phyloP scores from a whole-genome alignment of 2,888 invertebrate species.

The Acanthococcus lagerstroemiae region DNA sequence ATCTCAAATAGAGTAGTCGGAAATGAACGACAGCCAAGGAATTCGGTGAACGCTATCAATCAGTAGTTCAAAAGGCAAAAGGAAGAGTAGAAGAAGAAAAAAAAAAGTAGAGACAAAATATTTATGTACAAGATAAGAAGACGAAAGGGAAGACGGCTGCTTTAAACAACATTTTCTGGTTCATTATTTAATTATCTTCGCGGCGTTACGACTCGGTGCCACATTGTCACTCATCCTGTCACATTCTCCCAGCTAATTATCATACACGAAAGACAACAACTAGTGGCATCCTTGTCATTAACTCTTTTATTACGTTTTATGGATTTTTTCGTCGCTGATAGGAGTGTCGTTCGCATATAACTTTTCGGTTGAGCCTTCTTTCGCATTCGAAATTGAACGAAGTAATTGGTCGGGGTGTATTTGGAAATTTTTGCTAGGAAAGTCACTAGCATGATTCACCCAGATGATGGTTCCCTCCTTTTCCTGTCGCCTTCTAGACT shows the following conservation, averaged over 20 bases:
- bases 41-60: not conserved
- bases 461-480: too few relatives aligned
- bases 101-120: not conserved
- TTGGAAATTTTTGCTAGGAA: too few relatives aligned
- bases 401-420: too few relatives aligned
- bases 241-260: conserved; percentile 22
- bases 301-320: conserved; percentile 24
- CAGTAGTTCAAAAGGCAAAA: not conserved
- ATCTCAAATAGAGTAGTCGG: not conserved
- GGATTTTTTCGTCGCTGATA: conserved; percentile 15
- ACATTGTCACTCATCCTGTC: conserved; percentile 29
- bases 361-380: too few relatives aligned
- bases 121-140: not conserved
- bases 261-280: conserved; percentile 26
- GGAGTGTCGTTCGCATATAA: too few relatives aligned
- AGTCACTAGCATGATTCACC: too few relatives aligned
- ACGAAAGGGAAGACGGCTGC: not conserved
- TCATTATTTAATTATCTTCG: conserved; percentile 19
- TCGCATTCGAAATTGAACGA: too few relatives aligned
- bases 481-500: too few relatives aligned
- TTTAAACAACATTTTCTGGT: conserved; percentile 16
- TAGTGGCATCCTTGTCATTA: conserved; percentile 12
- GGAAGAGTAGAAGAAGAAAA: too few relatives aligned
- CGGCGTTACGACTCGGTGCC: conserved; percentile 14
- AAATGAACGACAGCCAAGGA: conserved; percentile 15